Conservation (phyloP, 2,113 vertebrate genomes). For the Prionailurus viverrinus region DNA sequence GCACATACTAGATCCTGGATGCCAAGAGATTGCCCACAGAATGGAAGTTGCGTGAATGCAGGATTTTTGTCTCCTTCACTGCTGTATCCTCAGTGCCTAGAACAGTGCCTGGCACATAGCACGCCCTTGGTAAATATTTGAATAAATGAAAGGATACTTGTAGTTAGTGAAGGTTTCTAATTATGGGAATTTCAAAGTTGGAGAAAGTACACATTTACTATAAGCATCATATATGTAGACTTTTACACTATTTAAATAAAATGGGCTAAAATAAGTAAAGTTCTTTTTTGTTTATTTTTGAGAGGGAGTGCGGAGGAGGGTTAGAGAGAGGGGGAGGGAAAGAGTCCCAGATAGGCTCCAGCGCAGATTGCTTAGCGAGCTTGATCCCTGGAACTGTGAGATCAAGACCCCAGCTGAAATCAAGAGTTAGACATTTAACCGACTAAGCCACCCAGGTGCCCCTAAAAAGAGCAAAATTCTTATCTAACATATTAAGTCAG, state of each 20-base stretch:
- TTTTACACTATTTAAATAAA: slow-evolving; percentile 21
- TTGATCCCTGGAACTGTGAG: no score
- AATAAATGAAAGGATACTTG: background rate
- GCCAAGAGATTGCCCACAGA: background rate
- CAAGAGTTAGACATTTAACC: no score
- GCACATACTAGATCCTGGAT: background rate
- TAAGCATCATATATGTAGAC: background rate
- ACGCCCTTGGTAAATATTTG: background rate
- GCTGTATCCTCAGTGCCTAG: background rate
- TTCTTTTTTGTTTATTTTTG: background rate
- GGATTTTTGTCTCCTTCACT: background rate
- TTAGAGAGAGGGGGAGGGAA: no score
- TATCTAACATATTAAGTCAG: background rate
- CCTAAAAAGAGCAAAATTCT: slow-evolving; percentile 14
- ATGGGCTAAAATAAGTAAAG: slow-evolving; percentile 2
- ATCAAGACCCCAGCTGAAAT: no score
- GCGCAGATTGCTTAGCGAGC: no score
- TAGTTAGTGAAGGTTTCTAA: slow-evolving; percentile 20
- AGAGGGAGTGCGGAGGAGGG: no score
- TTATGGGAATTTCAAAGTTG: background rate
- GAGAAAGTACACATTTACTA: background rate
- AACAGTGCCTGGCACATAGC: background rate
- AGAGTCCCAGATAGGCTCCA: no score
- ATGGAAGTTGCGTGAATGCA: background rate
- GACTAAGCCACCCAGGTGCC: no score